Base-by-base conservation (phyloP, 2,888 invertebrate genomes). In the Cosmia pyralina region DNA sequence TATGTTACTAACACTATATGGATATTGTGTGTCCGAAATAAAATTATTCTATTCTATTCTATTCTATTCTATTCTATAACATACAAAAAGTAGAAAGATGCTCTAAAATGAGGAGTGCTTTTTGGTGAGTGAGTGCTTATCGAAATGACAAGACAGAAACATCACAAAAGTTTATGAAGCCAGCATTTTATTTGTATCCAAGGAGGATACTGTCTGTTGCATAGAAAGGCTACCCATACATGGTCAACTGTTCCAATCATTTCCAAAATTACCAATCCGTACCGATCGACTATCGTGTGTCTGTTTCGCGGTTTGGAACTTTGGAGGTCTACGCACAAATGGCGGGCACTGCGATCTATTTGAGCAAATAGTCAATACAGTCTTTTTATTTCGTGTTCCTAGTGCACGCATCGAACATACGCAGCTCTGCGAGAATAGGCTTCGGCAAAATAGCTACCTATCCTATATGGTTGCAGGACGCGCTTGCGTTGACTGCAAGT, bases 151-250 rank as follows among this genome's bases (percentile, higher is more conserved):
- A 68, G n/a, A 13, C 34, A 17, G 11, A n/a, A 34, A 70, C 13
- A n/a, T 57, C 22, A 75, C 55, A 57, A 60, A 53, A 70, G 19
- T 46, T 38, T 41, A 48, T 2, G 3, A 38, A 53, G 62, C 81
- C 71, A 81, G 79, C 5, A 44, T 81, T 58, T 22, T 34, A n/a
- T 17, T 52, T 28, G 4, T 28, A 44, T 38, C 11, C 7, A 77
- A 46, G 17, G 59, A 73, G 74, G 17, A 72, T 72, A 41, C n/a
- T 67, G 17, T 11, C 22, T 38, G 34, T 22, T 34, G 10, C 5
- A 0, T 63, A 28, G 0, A 46, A 46, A 34, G 5, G 11, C 7
- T 48, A 63, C 11, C 1, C 11, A 8, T n/a, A n/a, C n/a, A 19
- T 63, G 28, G 28, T 48, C 19, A 34, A 63, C 19, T 7, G 17